Evolutionary conservation across 2,113 vertebrate genomes (phyloP).

Genomic region (Petrocephalus zakoni): DNA sequence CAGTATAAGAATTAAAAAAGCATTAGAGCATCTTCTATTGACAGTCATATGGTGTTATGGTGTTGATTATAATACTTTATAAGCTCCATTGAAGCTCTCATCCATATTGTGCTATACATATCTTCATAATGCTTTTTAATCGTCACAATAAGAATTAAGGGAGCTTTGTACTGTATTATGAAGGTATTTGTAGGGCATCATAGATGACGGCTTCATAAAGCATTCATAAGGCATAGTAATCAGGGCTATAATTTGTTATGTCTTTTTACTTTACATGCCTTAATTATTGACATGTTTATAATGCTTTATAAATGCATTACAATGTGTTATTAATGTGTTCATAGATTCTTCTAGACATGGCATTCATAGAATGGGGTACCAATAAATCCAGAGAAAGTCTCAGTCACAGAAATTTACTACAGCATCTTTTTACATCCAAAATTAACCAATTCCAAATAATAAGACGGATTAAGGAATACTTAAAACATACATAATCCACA

Average conservation of each 20-base stretch:
- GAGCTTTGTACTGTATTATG: neutral
- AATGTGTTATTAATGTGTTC: neutral
- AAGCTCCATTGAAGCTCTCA: neutral
- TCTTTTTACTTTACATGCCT: too few species aligned
- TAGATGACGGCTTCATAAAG: neutral
- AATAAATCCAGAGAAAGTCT: neutral
- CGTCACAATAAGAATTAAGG: neutral
- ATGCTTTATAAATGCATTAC: neutral
- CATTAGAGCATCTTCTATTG: neutral
- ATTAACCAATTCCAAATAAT: neutral
- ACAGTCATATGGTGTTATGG: neutral
- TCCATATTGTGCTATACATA: neutral
- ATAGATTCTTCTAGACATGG: neutral
- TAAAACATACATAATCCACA: neutral
- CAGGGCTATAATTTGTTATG: neutral
- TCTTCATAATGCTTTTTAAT: neutral
- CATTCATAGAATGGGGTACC: neutral
- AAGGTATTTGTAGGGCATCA: neutral
- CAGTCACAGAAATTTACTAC: neutral
- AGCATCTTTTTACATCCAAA: neutral
- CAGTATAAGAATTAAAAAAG: neutral
- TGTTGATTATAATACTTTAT: neutral
- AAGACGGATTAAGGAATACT: neutral
- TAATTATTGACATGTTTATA: too few species aligned
- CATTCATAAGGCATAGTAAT: neutral